A percentile compares a stretch with the other conserved stretches of the same genome.
These are phyloP conservation scores for Ophioderma brevispina DNA, from an alignment of 35 echinoderm and acorn worm species.

Conservation along the genomic window DNA sequence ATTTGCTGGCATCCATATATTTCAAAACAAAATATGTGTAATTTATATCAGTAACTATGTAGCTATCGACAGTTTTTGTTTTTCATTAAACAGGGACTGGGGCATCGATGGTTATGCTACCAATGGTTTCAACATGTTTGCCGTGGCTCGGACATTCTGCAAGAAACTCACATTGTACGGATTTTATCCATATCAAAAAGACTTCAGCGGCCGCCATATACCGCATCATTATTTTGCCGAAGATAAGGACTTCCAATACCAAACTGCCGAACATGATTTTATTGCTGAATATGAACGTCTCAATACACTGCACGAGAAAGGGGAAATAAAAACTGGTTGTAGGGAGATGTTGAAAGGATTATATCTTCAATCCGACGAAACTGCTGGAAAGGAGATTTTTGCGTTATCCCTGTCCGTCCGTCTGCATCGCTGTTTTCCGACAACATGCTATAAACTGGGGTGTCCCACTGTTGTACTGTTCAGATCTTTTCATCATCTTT, in stretches of 20 bases:
- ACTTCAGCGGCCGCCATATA: constrained; percentile 14
- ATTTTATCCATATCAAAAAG: constrained; percentile 74
- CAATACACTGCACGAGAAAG: constrained; percentile 36
- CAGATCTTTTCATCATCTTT: too few species aligned
- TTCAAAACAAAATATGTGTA: too few species aligned
- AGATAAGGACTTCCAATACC: constrained; percentile 60
- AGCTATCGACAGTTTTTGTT: too few species aligned
- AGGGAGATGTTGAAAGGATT: neutral
- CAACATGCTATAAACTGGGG: too few species aligned
- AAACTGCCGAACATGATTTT: constrained; percentile 66
- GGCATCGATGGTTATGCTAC: constrained; percentile 59
- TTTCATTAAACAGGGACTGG: constrained; percentile 52
- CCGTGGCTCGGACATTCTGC: constrained; percentile 70
- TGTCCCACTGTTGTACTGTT: too few species aligned
- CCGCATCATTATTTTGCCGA: constrained; percentile 80
- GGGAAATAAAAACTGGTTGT: constrained; percentile 27
- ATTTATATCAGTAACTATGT: too few species aligned
- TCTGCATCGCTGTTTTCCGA: too few species aligned
- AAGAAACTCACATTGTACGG: constrained; percentile 72
- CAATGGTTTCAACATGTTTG: constrained; percentile 71
- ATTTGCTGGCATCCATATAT: too few species aligned
- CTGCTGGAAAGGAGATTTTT: too few species aligned
- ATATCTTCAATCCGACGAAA: too few species aligned
- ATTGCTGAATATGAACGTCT: constrained; percentile 51
- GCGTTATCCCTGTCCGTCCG: too few species aligned